Base-by-base conservation (phyloP, 2,888 invertebrate species). In the Meiosimyza decipiens region DNA sequence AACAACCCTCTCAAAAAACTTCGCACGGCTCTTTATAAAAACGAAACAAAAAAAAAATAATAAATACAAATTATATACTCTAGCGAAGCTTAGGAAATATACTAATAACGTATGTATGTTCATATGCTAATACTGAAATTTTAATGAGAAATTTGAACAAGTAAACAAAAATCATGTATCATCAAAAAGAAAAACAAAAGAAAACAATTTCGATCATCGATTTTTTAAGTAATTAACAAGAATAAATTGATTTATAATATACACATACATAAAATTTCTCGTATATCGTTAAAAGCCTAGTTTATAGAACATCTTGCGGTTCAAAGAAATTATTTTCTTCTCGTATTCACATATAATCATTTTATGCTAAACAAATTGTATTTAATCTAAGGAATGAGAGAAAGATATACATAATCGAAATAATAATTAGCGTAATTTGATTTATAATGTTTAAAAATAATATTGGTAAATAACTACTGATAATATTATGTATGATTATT, bases 81-180 rank as follows among this genome's bases (percentile, higher is more conserved):
- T 64, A 64, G 64, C 49, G 63, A 40, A 51, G 51, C 50, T 33
- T 69, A 67, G 67, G 11, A 16, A 59, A 59, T 59, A 68, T 68
- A 50, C n/a, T 63, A 68, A 59, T 40, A 51, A 50, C 50, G 49
- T 59, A 68, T 33, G 49, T 12, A 11, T 47, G 49, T 13, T 12
- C 9, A 57, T 18, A 28, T 57, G 22, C 57, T 12, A 57, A 28
- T 57, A 57, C 13, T 22, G 28, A 7, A 54, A 66, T 16, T 69
- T 69, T 69, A 69, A 59, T 69, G 69, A 60, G 69, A 60, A 60
- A 60, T 69, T 69, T 69, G 22, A 60, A 9, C 6, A 40, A 40
- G 40, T 28, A 11, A 49, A 67, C 4, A 49, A 47, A 47, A 57
- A 28, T n/a, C 60, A 69, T 60, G 12, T 6, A 55, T 40, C 15